phyloP scores from a whole-genome alignment of 1,140 invertebrate species.

The Kradibia gibbosae region DNA sequence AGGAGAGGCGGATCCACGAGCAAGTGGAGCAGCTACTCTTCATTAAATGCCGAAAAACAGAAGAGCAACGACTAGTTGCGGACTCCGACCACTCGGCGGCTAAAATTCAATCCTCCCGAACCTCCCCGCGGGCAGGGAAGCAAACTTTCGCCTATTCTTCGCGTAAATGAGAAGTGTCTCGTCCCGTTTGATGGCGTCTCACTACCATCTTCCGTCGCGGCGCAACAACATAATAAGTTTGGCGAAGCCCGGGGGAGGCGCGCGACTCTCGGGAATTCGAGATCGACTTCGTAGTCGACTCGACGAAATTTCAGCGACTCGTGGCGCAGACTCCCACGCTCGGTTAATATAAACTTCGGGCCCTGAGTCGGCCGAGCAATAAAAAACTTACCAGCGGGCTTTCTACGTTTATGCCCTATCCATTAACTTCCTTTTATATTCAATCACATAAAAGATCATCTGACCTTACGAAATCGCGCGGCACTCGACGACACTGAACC shows the following conservation, averaged over 20 bases:
- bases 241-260: slow-evolving; percentile 42
- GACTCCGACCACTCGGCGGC: slow-evolving; percentile 32
- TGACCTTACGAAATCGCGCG: neutral
- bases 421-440: slow-evolving; percentile 26
- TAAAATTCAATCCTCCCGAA: slow-evolving; percentile 45
- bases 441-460: slow-evolving; percentile 15
- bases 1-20: neutral
- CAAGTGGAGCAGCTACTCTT: slow-evolving; percentile 8
- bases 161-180: slow-evolving; percentile 50
- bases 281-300: slow-evolving; percentile 32
- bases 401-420: slow-evolving; percentile 19
- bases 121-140: neutral
- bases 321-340: slow-evolving; percentile 28
- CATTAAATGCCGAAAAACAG: slow-evolving; percentile 22
- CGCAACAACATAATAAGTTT: slow-evolving; percentile 46
- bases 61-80: neutral
- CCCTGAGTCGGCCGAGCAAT: slow-evolving; percentile 7
- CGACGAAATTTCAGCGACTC: slow-evolving; percentile 55
- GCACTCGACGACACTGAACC: neutral
- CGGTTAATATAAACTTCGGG: slow-evolving; percentile 38
- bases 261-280: slow-evolving; percentile 54
- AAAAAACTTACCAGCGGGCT: slow-evolving; percentile 33
- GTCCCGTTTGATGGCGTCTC: slow-evolving; percentile 43
- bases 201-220: neutral
- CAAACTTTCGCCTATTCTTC: slow-evolving; percentile 42